Evolutionary conservation across 2,113 vertebrate genomes (phyloP).

Genomic region (Menidia beryllina): DNA sequence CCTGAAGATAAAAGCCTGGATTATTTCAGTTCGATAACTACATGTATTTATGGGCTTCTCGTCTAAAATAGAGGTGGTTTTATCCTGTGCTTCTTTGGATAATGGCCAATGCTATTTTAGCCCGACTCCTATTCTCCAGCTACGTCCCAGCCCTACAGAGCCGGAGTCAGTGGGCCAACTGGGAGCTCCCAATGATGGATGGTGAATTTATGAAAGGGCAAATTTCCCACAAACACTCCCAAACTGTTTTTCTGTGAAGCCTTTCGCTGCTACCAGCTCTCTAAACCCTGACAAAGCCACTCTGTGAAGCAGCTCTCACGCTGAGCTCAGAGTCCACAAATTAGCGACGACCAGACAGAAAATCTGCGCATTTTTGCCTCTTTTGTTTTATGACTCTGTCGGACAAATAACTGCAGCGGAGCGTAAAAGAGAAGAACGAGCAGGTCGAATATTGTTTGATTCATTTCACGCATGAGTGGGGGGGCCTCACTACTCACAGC

Average conservation of each 20-base stretch:
- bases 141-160: constrained; percentile 4
- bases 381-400: too few relatives aligned
- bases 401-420: not conserved
- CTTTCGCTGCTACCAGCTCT: not conserved
- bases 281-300: not conserved
- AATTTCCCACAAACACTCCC: not conserved
- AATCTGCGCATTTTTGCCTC: not conserved
- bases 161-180: not conserved
- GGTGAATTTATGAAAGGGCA: not conserved
- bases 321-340: not conserved
- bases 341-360: constrained; percentile 4
- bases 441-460: constrained; percentile 1
- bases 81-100: not conserved
- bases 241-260: not conserved
- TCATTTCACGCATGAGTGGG: constrained; percentile 15
- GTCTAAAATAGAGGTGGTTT: too few relatives aligned
- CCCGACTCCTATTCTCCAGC: too few relatives aligned
- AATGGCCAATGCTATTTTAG: not conserved
- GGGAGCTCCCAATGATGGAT: not conserved
- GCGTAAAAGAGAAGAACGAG: not conserved
- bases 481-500: constrained; percentile 87
- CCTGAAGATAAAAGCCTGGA: too few relatives aligned
- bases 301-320: not conserved
- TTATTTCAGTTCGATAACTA: not conserved
- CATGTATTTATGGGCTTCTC: not conserved